phyloP scores from a whole-genome alignment of 2,888 invertebrate genomes.

The Limnephilus auricula region DNA sequence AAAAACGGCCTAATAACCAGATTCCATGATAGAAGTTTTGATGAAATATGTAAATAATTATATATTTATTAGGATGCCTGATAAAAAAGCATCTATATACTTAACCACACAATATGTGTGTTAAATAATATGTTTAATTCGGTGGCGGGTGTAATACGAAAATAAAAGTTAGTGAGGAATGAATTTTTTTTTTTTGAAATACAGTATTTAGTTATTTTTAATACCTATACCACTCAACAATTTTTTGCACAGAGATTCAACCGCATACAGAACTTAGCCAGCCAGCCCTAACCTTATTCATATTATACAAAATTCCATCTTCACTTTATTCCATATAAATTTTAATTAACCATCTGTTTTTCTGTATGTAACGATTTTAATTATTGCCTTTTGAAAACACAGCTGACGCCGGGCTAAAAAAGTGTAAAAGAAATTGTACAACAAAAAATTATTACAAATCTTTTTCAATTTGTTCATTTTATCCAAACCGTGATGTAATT shows the following conservation, averaged over 20 bases:
- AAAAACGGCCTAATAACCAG: conserved; percentile 26
- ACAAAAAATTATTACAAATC: background rate
- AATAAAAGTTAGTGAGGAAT: background rate
- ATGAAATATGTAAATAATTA: background rate
- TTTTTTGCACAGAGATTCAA: too few species aligned
- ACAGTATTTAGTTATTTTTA: too few species aligned
- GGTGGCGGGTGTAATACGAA: background rate
- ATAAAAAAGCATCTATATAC: background rate
- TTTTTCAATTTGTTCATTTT: background rate
- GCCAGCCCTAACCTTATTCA: too few species aligned
- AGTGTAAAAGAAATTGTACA: background rate
- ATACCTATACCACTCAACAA: background rate
- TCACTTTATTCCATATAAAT: too few species aligned
- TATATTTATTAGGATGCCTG: background rate
- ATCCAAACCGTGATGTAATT: background rate
- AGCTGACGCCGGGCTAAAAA: background rate
- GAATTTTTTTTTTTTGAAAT: background rate
- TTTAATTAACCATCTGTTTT: background rate
- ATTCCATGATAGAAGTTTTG: background rate
- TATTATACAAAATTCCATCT: background rate
- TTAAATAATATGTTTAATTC: background rate
- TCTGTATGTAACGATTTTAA: background rate
- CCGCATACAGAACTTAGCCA: too few species aligned
- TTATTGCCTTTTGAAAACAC: background rate
- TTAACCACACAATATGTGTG: background rate